Conservation (phyloP, 2,888 invertebrate genomes). For the Pachycephus smyrnensis region DNA sequence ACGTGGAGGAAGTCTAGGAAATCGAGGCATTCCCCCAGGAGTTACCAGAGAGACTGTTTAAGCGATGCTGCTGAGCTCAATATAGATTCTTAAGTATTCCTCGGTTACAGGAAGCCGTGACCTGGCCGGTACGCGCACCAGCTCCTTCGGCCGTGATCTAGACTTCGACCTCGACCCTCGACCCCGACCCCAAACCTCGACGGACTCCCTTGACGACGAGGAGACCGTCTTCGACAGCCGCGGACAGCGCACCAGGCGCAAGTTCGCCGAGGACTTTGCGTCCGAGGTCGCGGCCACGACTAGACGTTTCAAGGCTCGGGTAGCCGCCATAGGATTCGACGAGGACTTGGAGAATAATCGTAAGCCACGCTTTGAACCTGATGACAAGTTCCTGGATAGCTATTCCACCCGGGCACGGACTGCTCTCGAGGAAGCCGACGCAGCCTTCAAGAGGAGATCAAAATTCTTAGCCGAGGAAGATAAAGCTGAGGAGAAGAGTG, state of each 20-base stretch:
- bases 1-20: background rate
- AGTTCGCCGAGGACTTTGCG: slow-evolving; percentile 64
- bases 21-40: background rate
- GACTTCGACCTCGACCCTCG: slow-evolving; percentile 60
- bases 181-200: slow-evolving; percentile 42
- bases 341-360: slow-evolving; percentile 74
- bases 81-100: background rate
- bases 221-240: slow-evolving; percentile 76
- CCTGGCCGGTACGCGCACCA: slow-evolving; percentile 57
- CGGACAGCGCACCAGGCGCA: slow-evolving; percentile 66
- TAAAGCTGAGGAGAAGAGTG: slow-evolving; percentile 68
- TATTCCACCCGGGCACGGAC: slow-evolving; percentile 40
- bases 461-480: slow-evolving; percentile 48
- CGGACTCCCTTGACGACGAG: slow-evolving; percentile 64
- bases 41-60: background rate
- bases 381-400: slow-evolving; percentile 74
- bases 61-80: background rate
- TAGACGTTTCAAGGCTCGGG: slow-evolving; percentile 68
- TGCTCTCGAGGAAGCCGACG: slow-evolving; percentile 70
- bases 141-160: slow-evolving; percentile 55
- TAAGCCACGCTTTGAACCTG: slow-evolving; percentile 71
- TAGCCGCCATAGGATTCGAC: slow-evolving; percentile 73
- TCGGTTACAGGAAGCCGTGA: slow-evolving; percentile 61
- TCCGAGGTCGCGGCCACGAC: slow-evolving; percentile 67
- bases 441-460: slow-evolving; percentile 68